These are phyloP conservation scores for Peromyscus polionotus DNA, from an alignment of 2,113 vertebrate genomes.

Conservation along the genomic window DNA sequence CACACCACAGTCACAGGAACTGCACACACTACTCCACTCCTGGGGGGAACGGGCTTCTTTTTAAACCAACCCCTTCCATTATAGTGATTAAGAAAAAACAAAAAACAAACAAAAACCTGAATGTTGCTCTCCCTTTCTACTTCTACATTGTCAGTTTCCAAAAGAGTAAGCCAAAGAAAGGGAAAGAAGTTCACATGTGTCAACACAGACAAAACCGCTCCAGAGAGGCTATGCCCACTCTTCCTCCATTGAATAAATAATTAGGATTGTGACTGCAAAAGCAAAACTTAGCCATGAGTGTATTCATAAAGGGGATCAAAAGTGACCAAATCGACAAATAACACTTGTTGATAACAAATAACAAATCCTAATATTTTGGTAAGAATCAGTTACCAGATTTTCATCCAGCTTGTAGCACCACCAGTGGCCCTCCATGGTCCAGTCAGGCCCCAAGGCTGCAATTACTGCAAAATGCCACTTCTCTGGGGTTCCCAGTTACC, in stretches of 20 bases:
- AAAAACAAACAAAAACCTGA: no score
- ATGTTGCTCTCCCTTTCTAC: not conserved
- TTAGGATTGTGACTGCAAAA: not conserved
- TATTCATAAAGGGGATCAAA: not conserved
- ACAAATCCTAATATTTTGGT: not conserved
- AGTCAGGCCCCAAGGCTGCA: not conserved
- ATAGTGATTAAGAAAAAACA: not conserved
- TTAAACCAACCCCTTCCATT: not conserved
- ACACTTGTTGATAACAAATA: not conserved
- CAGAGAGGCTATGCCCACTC: fast-evolving
- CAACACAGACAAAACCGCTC: not conserved
- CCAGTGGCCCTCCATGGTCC: not conserved
- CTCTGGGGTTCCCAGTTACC: not conserved
- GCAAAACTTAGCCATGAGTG: not conserved
- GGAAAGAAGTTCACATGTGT: not conserved
- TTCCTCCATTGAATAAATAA: not conserved
- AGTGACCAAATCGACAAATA: fast-evolving
- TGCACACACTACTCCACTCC: not conserved
- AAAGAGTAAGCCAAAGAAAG: not conserved
- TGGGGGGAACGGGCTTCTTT: not conserved
- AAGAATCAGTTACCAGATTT: not conserved
- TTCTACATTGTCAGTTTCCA: not conserved
- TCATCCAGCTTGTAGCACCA: not conserved
- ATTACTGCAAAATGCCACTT: not conserved
- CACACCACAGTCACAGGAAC: not conserved